Percentiles rank a stretch among this genome's conserved stretches.
Evolutionary conservation across 2,113 vertebrate species (phyloP).

Genomic region (Sarotherodon lohbergeri): DNA sequence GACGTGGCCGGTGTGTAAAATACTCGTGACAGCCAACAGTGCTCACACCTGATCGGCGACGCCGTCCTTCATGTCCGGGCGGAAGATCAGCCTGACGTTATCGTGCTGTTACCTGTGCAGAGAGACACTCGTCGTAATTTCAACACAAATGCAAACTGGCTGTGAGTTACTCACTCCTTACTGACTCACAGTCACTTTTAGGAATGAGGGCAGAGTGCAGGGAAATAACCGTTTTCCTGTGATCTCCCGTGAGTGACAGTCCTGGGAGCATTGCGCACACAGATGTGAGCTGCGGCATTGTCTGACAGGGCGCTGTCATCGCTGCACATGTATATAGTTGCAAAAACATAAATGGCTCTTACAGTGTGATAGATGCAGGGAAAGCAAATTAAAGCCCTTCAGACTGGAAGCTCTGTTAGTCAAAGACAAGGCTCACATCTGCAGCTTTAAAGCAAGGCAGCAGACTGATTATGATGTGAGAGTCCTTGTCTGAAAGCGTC

Average conservation of each 20-base stretch:
- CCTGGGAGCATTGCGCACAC: neutral
- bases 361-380: slow-evolving; percentile 14
- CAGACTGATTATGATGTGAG: neutral
- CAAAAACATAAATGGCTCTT: slow-evolving; percentile 16
- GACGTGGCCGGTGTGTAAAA: neutral
- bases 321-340: neutral
- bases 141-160: neutral
- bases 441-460: neutral
- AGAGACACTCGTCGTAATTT: neutral
- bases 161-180: neutral
- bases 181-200: neutral
- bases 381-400: slow-evolving; percentile 27
- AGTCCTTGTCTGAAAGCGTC: neutral
- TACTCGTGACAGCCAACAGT: slow-evolving; percentile 2
- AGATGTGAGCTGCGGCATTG: neutral
- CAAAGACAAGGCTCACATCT: neutral
- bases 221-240: neutral
- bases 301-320: slow-evolving; percentile 27
- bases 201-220: neutral
- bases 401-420: neutral
- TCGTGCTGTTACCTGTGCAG: slow-evolving; percentile 33
- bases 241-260: neutral
- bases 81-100: neutral
- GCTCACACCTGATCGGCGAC: slow-evolving; percentile 45
- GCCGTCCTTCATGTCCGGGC: neutral